Base-by-base conservation (phyloP, 1,140 invertebrate genomes). In the Zophobas morio region DNA sequence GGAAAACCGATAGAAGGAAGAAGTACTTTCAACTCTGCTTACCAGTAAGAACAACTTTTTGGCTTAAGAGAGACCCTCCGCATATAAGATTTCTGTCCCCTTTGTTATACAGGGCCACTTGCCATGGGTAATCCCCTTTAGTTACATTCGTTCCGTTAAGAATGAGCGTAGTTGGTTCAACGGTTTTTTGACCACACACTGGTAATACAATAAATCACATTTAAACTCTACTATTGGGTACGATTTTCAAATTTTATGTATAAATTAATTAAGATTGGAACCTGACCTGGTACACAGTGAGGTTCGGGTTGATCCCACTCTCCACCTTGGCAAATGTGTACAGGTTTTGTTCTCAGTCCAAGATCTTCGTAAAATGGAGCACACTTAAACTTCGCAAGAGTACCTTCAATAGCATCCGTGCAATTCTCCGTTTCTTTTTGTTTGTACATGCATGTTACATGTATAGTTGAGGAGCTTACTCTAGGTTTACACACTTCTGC, bases 31-130 rank as follows among this genome's bases (percentile, higher is more conserved):
- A 4, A 8, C 3, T 4, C 3, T n/a, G n/a, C 49, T 51, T 51
- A 20, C 49, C 49, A n/a, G 60, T 83, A 2, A 82, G 1, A 2
- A 82, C 77, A 49, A 83, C 53, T 47, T 57, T 78, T 70, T 77
- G 75, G 3, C 70, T 66, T 66, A 66, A 32, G 2, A 66, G n/a
- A 5, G 60, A 66, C 42, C 60, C 60, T 4, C 60, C 60, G 42
- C 60, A 66, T 20, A 66, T 66, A 20, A 66, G 42, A 1, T 42
- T 39, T 20, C 42, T 66, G 3, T 51, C 53, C 2, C 53, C 2
- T 2, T 1, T 2, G 51, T 5, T 51, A 20, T 75, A 75, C 37
- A 66, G 32, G 1, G 42, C 46, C 4, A 39, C 53, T 46, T 74
- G 72, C 72, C 72, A 74, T 1, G 72, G 72, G 20, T 74, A 74